A percentile compares a stretch with the other conserved stretches of the same genome.
Evolutionary conservation across 2,113 vertebrate species (phyloP).

Genomic region (Carollia perspicillata): DNA sequence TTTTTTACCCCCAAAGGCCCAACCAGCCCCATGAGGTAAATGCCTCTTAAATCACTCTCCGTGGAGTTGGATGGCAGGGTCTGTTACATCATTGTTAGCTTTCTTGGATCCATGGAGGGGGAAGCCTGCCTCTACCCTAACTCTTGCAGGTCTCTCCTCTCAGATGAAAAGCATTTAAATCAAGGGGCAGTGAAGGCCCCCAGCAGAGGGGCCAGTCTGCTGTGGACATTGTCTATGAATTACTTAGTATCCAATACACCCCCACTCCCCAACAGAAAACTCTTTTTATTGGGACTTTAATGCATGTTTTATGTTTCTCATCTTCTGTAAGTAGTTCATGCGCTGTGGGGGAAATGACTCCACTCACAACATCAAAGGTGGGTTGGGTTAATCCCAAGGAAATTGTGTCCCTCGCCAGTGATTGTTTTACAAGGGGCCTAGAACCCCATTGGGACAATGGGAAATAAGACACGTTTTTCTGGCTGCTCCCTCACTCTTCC

Average conservation of each 20-base stretch:
- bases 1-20: slow-evolving; percentile 48
- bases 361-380: neutral
- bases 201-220: neutral
- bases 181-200: neutral
- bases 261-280: neutral
- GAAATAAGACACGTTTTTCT: neutral
- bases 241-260: neutral
- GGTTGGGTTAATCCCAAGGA: neutral
- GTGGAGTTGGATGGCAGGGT: neutral
- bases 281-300: neutral
- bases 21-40: slow-evolving; percentile 36
- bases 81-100: slow-evolving; percentile 45
- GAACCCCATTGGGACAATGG: neutral
- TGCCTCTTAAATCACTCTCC: slow-evolving; percentile 10
- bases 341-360: neutral
- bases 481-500: neutral
- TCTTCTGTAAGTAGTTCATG: neutral
- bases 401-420: neutral
- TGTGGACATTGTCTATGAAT: too few species aligned
- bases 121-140: neutral
- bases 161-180: neutral
- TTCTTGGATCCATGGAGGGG: slow-evolving; percentile 19
- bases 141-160: neutral
- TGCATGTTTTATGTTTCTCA: neutral
- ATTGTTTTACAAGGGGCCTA: neutral